Conservation (phyloP, 2,113 vertebrate genomes). For the Rafetus swinhoei region DNA sequence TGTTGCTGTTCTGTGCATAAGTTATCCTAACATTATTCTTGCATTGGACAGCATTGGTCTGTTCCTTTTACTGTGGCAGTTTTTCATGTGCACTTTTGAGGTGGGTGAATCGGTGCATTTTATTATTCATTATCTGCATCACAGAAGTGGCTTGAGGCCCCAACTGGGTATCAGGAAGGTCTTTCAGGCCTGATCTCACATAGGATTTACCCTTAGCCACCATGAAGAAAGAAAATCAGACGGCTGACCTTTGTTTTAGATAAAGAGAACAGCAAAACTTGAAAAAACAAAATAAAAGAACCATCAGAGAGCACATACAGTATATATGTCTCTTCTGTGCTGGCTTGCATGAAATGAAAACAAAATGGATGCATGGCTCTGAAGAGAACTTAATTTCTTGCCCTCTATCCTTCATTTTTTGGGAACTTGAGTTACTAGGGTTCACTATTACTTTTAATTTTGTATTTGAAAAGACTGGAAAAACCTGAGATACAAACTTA, state of each 20-base stretch:
- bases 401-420: background rate
- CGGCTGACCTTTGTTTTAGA: background rate
- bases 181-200: background rate
- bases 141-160: background rate
- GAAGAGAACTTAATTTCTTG: background rate
- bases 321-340: rapidly evolving
- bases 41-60: background rate
- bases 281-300: background rate
- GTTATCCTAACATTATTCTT: background rate
- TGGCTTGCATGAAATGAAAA: background rate
- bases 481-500: background rate
- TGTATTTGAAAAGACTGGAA: background rate
- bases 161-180: background rate
- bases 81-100: background rate
- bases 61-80: background rate
- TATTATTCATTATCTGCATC: background rate
- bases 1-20: background rate
- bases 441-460: background rate
- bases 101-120: background rate
- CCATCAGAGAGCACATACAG: background rate
- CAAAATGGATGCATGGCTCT: background rate
- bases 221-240: background rate
- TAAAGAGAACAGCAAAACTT: background rate
- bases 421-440: background rate
- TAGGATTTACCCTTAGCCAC: background rate